Base-by-base conservation (phyloP, 1,140 invertebrate genomes). In the Atopsyche davidsoni region DNA sequence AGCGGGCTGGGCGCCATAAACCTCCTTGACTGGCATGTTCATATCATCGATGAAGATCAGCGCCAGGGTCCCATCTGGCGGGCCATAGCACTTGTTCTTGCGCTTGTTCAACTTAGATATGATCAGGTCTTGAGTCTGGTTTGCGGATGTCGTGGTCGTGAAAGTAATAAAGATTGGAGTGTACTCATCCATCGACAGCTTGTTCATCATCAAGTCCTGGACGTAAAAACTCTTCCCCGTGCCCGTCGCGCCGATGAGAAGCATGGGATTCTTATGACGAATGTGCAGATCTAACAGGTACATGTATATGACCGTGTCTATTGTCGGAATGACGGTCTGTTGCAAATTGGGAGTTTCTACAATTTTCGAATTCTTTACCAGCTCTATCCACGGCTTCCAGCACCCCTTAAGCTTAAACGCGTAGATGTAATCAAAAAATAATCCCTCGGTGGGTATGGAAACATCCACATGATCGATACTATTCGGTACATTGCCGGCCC, bases 151-250 rank as follows among this genome's bases (percentile, higher is more conserved):
- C 66, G 89, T 87, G 3, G 89, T 87, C 0, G 92, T 93, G 64
- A 96, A 93, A 4, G 88, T 92, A 24, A 95, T 79, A 57, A 92
- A 87, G 22, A 83, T 81, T 1, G 90, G 83, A 38, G 87, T 79
- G 62, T 79, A 94, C 32, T 78, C 64, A 1, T 89, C 79, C 54
- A 85, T 78, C 53, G 82, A 73, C 14, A 93, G 64, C 58, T 81
- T 79, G 61, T 86, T 86, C 79, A 91, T 85, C 51, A 95, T 70
- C 60, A 87, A 80, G 62, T 95, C 85, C 74, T 92, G 85, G 7
- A 94, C 79, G 60, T 92, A 95, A 57, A 87, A 86, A 57, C 83
- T 92, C 72, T 97, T 97, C 0, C 92, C 92, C 0, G 92, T 96
- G 14, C 92, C 92, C 4, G 92, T 94, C 1, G 89, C 87, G 0